Evolutionary conservation across 2,888 invertebrate species (phyloP), one percentile per base, ranked within the genome.

Genomic region (Myopa tessellatipennis): DNA sequence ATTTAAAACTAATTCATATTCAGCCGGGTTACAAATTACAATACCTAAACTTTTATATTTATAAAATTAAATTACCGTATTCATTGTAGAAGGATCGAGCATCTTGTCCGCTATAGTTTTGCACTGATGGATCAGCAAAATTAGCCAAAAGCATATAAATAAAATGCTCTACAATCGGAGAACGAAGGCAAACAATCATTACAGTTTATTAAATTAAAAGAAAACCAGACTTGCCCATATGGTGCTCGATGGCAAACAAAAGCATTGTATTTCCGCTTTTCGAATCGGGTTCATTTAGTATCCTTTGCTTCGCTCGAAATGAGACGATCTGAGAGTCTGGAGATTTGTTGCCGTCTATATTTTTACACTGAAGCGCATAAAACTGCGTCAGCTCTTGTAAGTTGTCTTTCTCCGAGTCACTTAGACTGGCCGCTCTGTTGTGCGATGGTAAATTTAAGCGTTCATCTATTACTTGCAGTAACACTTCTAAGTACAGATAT

Each of bases 131-230:
- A 83, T 88, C 84, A 10, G 84, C 82, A 18, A 87, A 79, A 74
- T 88, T 87, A 0, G 87, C 87, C 67, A 88, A 73, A 7, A 89
- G 76, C 74, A 88, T 85, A 73, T 87, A 88, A 61, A 85, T 82
- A 10, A 89, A 81, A 76, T 88, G 86, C 67, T 88, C 87, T 86
- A 77, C 16, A 83, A 81, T 34, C 26, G 38, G 36, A 12, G 26
- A 26, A 26, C 26, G 26, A 26, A 26, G 26, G 26, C 26, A 26
- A 26, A 26, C 26, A 26, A 26, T 26, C 26, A 26, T 26, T 26
- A 26, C 26, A 26, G 26, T 26, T 26, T 26, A 26, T 26, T 50
- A 71, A 63, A 26, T 50, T 61, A 73, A 40, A 69, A 73, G 12
- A 34, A 36, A 5, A n/a, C n/a, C 52, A 18, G 38, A 68, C 82